Conservation (phyloP, 2,113 vertebrate species). For the Cygnus buccinator region DNA sequence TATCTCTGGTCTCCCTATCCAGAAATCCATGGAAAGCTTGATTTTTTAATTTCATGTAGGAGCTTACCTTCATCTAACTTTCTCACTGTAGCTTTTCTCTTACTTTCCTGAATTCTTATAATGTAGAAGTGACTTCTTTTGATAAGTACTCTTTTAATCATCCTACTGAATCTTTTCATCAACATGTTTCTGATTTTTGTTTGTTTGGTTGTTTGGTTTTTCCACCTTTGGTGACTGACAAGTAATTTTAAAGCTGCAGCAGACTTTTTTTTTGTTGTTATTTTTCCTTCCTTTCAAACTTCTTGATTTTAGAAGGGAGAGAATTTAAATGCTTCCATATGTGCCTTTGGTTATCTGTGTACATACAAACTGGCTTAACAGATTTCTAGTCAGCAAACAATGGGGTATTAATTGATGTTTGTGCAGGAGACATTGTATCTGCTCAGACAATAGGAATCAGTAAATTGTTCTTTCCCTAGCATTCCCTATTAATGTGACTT, state of each 20-base stretch:
- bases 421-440: conserved; percentile 47
- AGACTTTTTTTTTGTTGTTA: neutral
- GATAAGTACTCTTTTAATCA: neutral
- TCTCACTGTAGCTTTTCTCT: neutral
- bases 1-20: neutral
- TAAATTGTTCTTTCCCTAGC: conserved; percentile 21
- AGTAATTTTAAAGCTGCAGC: neutral
- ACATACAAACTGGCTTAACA: conserved; percentile 65
- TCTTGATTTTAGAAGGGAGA: neutral
- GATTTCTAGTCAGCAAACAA: conserved; percentile 4
- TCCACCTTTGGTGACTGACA: rapidly evolving
- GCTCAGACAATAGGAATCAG: conserved; percentile 13
- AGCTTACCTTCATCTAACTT: neutral
- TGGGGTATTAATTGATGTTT: conserved; percentile 45
- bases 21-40: neutral
- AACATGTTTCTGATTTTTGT: neutral
- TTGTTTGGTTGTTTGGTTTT: neutral
- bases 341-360: conserved; percentile 26
- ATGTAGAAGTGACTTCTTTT: neutral
- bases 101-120: neutral
- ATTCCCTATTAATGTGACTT: neutral
- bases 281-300: neutral
- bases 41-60: neutral
- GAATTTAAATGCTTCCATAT: neutral
- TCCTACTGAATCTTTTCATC: neutral